A percentile compares a stretch with the other conserved stretches of the same genome.
phyloP scores from a whole-genome alignment of 2,113 vertebrate genomes.

The Aphyosemion australe region DNA sequence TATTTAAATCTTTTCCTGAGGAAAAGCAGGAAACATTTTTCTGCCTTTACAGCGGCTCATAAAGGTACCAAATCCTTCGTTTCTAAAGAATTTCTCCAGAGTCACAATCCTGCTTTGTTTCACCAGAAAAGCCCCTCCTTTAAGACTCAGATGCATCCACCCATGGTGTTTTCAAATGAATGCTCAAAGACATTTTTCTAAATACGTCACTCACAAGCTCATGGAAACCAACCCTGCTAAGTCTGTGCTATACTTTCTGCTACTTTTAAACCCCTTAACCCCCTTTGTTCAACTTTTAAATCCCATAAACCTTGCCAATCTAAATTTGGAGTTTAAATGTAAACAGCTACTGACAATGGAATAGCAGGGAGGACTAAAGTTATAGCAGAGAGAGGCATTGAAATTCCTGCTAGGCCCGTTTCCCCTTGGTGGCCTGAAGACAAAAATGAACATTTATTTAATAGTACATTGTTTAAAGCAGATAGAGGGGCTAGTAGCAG shows the following conservation, averaged over 20 bases:
- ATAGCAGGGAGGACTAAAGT: neutral
- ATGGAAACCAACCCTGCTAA: slow-evolving; percentile 17
- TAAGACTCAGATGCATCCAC: slow-evolving; percentile 22
- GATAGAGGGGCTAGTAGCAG: neutral
- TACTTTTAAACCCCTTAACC: slow-evolving; percentile 29
- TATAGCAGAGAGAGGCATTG: slow-evolving; percentile 22
- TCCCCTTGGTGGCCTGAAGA: slow-evolving; percentile 9
- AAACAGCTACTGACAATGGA: slow-evolving; percentile 31
- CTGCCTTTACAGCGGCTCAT: neutral
- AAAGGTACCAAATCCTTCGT: slow-evolving; percentile 9
- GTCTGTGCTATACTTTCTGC: neutral
- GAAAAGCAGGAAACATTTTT: neutral
- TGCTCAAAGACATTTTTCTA: slow-evolving; percentile 54
- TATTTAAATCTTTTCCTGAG: too few species aligned
- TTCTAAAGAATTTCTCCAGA: slow-evolving; percentile 21
- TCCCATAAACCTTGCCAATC: slow-evolving; percentile 45
- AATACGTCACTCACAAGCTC: slow-evolving; percentile 46
- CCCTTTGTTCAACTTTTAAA: slow-evolving; percentile 40
- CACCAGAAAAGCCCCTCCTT: slow-evolving; percentile 35
- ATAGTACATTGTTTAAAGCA: slow-evolving; percentile 28
- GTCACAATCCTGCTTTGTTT: slow-evolving; percentile 21
- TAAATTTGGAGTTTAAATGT: slow-evolving; percentile 42
- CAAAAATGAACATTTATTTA: slow-evolving; percentile 39
- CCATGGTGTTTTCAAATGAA: slow-evolving; percentile 41
- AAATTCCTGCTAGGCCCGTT: slow-evolving; percentile 4